Conservation (phyloP, 2,797 vertebrate genomes). For the Spatula versicolor region DNA sequence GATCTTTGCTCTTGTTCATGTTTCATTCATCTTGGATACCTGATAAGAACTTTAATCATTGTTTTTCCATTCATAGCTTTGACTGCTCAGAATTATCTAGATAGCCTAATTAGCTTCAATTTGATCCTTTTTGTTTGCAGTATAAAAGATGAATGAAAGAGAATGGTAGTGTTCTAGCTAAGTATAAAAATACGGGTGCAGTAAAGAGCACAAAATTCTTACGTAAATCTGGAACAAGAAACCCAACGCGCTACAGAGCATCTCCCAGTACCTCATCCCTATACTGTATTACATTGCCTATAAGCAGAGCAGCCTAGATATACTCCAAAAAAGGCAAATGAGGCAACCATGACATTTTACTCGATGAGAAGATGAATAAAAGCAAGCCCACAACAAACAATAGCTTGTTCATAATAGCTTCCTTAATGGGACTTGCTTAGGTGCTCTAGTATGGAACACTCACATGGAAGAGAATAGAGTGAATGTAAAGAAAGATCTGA, state of each 20-base stretch:
- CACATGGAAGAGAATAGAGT: neutral
- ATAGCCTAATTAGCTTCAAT: neutral
- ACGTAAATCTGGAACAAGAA: neutral
- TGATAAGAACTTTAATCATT: neutral
- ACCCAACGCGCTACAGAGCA: neutral
- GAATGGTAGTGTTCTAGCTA: neutral
- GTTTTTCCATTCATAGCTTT: neutral
- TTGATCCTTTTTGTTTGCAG: neutral
- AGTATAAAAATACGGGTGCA: neutral
- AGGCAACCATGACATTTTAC: neutral
- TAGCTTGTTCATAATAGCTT: neutral
- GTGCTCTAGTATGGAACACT: neutral
- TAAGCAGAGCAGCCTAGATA: rapidly evolving
- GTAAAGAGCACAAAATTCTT: neutral
- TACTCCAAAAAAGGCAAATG: neutral
- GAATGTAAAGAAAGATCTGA: neutral
- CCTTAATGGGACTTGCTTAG: neutral
- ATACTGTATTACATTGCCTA: neutral
- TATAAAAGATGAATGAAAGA: neutral
- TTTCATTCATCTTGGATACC: neutral
- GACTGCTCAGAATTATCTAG: neutral
- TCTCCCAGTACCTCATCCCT: neutral
- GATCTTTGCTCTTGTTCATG: neutral
- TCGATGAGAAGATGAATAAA: neutral
- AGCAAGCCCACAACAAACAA: neutral